phyloP scores from a whole-genome alignment of 2,113 vertebrate genomes.

The Mustela nigripes region DNA sequence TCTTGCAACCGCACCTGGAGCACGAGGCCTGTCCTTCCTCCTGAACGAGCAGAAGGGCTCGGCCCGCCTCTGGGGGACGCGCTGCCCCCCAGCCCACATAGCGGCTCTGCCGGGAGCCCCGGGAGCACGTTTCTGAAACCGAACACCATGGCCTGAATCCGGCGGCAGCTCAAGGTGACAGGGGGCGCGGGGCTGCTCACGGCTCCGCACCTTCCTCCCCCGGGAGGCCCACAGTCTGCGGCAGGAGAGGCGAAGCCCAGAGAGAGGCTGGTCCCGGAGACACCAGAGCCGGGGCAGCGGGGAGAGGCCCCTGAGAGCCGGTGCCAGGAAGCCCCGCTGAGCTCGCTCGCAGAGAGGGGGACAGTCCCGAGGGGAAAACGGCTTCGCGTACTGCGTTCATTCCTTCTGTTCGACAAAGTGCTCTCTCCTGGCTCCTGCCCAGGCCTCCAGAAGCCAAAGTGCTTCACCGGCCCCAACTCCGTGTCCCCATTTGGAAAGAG shows the following conservation, averaged over 20 bases:
- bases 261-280: neutral
- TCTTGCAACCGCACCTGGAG: neutral
- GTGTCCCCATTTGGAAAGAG: neutral
- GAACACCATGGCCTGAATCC: neutral
- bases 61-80: rapidly evolving
- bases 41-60: neutral
- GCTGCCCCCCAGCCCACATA: rapidly evolving
- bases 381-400: neutral
- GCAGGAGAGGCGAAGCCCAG: neutral
- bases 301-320: neutral
- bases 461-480: rapidly evolving
- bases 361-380: too few relatives aligned
- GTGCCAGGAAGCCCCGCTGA: neutral
- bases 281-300: neutral
- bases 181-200: neutral
- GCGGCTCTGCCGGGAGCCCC: neutral
- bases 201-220: neutral
- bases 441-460: neutral
- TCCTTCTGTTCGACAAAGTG: neutral
- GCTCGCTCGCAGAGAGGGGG: neutral
- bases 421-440: neutral
- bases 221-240: rapidly evolving
- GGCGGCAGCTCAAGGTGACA: neutral
- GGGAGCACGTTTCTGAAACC: neutral
- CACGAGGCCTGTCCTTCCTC: neutral